Conservation (phyloP, 2,113 vertebrate species). For the Thalassarche chlororhynchos region DNA sequence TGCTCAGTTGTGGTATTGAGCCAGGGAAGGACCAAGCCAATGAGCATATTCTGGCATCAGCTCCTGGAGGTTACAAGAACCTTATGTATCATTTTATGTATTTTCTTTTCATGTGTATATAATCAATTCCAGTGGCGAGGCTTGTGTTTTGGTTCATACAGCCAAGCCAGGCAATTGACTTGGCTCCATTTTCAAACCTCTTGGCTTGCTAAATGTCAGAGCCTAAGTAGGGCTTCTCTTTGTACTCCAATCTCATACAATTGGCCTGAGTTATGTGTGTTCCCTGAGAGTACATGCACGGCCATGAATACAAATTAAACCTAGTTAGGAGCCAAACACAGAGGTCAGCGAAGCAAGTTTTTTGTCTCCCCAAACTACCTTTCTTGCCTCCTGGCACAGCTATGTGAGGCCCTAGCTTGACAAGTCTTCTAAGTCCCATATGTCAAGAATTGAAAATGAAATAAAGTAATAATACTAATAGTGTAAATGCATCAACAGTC, state of each 20-base stretch:
- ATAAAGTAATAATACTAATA: neutral
- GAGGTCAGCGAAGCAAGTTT: conserved; percentile 39
- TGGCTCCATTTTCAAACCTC: conserved; percentile 53
- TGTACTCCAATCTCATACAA: conserved; percentile 33
- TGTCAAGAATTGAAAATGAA: conserved; percentile 23
- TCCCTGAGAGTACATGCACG: neutral
- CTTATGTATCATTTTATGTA: conserved; percentile 67
- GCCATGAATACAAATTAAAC: conserved; percentile 34
- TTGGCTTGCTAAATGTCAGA: conserved; percentile 61
- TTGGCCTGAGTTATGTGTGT: conserved; percentile 34
- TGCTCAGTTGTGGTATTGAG: neutral
- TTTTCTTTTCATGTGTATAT: conserved; percentile 71
- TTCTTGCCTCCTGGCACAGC: conserved; percentile 35
- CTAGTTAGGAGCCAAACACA: conserved; percentile 18
- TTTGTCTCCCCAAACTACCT: conserved; percentile 55
- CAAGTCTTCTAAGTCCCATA: neutral
- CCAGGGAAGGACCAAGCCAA: conserved; percentile 53
- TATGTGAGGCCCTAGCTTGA: neutral
- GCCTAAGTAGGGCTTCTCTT: conserved; percentile 38
- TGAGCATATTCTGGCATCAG: conserved; percentile 27
- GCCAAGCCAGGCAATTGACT: conserved; percentile 61
- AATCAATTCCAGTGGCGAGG: conserved; percentile 68
- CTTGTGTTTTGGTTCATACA: conserved; percentile 62
- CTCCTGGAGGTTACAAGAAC: conserved; percentile 62
- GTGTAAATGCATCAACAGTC: conserved; percentile 15